These are phyloP conservation scores for Apteryx owenii DNA, from an alignment of 2,113 vertebrate genomes.

Conservation along the genomic window DNA sequence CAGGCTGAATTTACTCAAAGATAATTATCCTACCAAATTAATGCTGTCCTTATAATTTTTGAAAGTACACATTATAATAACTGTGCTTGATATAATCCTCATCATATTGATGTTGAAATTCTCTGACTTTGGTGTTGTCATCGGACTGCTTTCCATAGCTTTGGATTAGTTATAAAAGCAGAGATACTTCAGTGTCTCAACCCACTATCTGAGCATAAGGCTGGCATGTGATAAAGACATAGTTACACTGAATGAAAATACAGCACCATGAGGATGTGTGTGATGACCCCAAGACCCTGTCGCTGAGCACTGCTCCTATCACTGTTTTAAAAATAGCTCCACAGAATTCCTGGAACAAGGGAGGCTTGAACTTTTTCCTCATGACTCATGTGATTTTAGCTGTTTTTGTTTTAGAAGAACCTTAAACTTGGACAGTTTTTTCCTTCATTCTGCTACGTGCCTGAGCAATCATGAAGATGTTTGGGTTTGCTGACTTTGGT, in stretches of 20 bases:
- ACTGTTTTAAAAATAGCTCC: constrained; percentile 47
- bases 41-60: background rate
- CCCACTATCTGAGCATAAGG: background rate
- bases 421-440: background rate
- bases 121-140: background rate
- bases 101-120: background rate
- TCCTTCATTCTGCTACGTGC: background rate
- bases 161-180: background rate
- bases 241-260: background rate
- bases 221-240: background rate
- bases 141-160: background rate
- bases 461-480: background rate
- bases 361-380: background rate
- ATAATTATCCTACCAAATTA: background rate
- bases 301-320: background rate
- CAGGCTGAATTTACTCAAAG: background rate
- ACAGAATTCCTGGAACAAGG: background rate
- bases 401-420: background rate
- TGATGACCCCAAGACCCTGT: background rate
- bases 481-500: background rate
- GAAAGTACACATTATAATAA: background rate
- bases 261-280: background rate
- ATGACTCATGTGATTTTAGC: background rate
- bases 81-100: background rate
- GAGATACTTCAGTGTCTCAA: background rate